These are phyloP conservation scores for Caenorhabditis virilis DNA, from an alignment of 2,888 invertebrate species.

Conservation along the genomic window DNA sequence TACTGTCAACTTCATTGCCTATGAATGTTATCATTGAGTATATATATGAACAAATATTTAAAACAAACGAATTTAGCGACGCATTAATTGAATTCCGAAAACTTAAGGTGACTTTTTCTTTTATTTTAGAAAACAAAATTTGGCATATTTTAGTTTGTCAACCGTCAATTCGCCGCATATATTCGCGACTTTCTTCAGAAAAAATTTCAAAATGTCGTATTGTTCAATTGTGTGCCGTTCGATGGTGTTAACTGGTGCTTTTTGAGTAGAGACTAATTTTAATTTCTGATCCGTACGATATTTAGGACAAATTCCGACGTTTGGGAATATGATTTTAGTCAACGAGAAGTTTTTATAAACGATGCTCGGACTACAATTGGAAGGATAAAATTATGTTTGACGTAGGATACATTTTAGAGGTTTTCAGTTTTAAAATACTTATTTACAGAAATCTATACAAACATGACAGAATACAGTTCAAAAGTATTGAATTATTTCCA, in stretches of 20 bases:
- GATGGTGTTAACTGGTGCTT: too few species aligned
- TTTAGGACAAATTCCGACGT: too few species aligned
- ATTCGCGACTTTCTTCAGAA: neutral
- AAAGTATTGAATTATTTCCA: conserved; percentile 11
- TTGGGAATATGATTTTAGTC: too few species aligned
- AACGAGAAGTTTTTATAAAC: too few species aligned
- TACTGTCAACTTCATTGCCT: neutral
- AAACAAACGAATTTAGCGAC: neutral
- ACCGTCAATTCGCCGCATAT: neutral
- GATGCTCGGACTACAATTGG: too few species aligned
- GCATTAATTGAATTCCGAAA: neutral
- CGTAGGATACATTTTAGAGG: neutral
- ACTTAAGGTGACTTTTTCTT: neutral
- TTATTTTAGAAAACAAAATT: neutral
- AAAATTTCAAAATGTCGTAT: neutral
- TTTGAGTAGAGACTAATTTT: too few species aligned
- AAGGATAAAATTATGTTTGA: too few species aligned
- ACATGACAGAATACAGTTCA: neutral
- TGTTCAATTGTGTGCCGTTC: too few species aligned
- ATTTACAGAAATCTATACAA: conserved; percentile 4
- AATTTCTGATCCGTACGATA: too few species aligned
- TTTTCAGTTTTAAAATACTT: conserved; percentile 1
- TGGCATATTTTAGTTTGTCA: neutral
- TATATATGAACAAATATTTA: neutral
- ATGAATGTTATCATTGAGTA: neutral